phyloP scores from a whole-genome alignment of 2,888 invertebrate genomes.

The Hedya salicella region DNA sequence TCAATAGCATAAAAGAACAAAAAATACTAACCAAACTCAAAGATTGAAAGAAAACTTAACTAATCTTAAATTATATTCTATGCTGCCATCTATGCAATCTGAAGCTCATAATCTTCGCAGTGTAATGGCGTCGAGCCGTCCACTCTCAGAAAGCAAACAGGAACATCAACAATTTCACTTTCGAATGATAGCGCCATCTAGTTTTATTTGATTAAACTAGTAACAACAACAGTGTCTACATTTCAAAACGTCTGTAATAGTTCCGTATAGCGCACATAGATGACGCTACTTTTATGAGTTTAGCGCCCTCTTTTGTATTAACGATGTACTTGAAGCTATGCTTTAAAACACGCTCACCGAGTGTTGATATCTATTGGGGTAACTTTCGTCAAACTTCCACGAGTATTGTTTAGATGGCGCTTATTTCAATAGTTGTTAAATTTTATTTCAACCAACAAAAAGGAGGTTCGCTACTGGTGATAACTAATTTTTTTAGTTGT shows the following conservation, averaged over 20 bases:
- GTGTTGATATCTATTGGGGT: not conserved
- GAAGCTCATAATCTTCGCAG: too few relatives aligned
- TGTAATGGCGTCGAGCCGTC: not conserved
- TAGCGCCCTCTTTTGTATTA: constrained; percentile 26
- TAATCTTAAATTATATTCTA: not conserved
- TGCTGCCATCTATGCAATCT: constrained; percentile 24
- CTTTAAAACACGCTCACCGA: not conserved
- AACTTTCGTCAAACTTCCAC: not conserved
- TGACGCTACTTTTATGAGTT: not conserved
- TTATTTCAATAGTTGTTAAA: not conserved
- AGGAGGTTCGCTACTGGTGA: too few relatives aligned
- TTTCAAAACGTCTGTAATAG: not conserved
- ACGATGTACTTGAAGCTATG: not conserved
- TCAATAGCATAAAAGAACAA: too few relatives aligned
- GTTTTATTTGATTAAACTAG: not conserved
- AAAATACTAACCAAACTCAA: not conserved
- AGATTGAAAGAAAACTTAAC: not conserved
- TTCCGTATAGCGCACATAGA: not conserved
- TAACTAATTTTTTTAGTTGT: too few relatives aligned
- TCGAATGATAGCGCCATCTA: constrained; percentile 6
- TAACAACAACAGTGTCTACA: too few relatives aligned
- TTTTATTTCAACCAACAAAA: too few relatives aligned
- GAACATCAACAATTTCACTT: not conserved
- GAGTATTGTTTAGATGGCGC: constrained; percentile 5
- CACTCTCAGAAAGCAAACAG: too few relatives aligned